A percentile compares a stretch with the other conserved stretches of the same genome.
Evolutionary conservation across 2,888 invertebrate species (phyloP).

Genomic region (Drosophila atripex): DNA sequence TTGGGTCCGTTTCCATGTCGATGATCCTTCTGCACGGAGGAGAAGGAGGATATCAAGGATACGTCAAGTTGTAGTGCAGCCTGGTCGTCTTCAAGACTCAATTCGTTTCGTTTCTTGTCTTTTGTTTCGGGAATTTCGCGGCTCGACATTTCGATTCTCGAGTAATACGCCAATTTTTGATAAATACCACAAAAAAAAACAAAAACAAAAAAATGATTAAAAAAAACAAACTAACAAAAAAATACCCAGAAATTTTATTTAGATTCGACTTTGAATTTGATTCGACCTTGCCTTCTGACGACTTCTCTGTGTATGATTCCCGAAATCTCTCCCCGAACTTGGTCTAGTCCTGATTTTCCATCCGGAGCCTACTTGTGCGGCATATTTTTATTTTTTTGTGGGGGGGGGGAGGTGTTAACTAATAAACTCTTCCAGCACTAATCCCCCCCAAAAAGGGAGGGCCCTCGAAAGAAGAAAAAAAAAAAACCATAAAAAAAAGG

Average conservation of each 20-base stretch:
- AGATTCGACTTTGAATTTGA: neutral
- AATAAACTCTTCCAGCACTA: neutral
- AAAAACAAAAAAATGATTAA: neutral
- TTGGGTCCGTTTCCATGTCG: neutral
- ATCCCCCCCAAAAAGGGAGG: constrained; percentile 12
- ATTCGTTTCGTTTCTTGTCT: no score
- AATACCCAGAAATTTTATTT: neutral
- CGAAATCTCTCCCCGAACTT: neutral
- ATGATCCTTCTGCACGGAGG: no score
- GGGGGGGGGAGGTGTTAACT: no score
- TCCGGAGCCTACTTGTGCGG: neutral
- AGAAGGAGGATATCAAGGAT: neutral
- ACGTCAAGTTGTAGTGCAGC: neutral
- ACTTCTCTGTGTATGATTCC: neutral
- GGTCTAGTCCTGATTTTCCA: no score
- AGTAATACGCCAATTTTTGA: neutral
- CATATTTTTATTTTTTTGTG: no score
- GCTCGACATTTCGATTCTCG: neutral
- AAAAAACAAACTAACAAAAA: neutral
- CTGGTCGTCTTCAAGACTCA: no score
- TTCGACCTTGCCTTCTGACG: neutral
- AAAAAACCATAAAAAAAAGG: no score
- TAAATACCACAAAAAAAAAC: neutral
- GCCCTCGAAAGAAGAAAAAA: no score
- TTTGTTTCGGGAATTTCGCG: neutral